Percentiles rank a stretch among this genome's conserved stretches.
Evolutionary conservation across 2,797 vertebrate species (phyloP).

Genomic region (Leuciscus waleckii): DNA sequence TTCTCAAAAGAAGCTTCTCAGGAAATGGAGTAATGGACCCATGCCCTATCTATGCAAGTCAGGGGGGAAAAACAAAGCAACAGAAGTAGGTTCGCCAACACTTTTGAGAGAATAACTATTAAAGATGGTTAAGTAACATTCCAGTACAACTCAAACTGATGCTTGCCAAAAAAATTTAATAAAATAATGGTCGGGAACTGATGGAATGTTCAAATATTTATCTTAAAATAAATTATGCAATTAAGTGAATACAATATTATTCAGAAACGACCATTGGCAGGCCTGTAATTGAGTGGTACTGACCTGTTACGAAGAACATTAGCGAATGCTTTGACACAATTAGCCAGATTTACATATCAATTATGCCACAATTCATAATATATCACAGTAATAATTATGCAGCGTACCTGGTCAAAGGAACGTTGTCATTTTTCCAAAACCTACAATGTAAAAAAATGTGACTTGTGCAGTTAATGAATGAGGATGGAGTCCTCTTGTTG

Average conservation of each 20-base stretch:
- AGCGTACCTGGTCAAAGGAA: conserved; percentile 52
- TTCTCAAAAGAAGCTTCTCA: conserved; percentile 18
- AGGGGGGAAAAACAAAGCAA: conserved; percentile 4
- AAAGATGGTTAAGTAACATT: not conserved
- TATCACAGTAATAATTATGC: conserved; percentile 58
- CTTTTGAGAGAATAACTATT: not conserved
- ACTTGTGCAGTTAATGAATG: conserved; percentile 39
- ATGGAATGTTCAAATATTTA: not conserved
- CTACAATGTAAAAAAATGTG: conserved; percentile 40
- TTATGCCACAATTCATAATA: conserved; percentile 54
- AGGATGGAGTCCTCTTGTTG: conserved; percentile 43
- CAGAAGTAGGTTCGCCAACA: not conserved
- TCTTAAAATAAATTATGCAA: not conserved
- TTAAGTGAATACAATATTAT: not conserved
- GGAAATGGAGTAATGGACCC: conserved; percentile 25
- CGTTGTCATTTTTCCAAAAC: conserved; percentile 30
- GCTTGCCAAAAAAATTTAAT: not conserved
- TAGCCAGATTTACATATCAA: conserved; percentile 60
- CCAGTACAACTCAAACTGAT: not conserved
- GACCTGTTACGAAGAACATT: conserved; percentile 9
- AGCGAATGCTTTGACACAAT: conserved; percentile 46
- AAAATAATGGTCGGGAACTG: not conserved
- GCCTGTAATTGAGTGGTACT: conserved; percentile 8
- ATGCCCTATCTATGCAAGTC: conserved; percentile 19
- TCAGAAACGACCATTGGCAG: not conserved